Base-by-base conservation (phyloP, 2,888 invertebrate species). In the Theretra japonica region DNA sequence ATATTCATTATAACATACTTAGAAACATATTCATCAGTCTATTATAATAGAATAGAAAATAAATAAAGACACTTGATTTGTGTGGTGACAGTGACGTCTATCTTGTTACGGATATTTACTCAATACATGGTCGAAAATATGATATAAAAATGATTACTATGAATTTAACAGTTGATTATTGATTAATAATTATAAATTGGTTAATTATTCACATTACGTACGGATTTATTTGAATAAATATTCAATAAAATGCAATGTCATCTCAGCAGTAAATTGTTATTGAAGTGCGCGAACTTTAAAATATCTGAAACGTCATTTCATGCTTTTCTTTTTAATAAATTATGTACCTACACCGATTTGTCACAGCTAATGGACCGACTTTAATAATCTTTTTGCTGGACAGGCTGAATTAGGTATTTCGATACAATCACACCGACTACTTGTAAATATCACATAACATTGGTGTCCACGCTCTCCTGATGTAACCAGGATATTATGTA, bases 51-150 rank as follows among this genome's bases (percentile, higher is more conserved):
- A 62, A 21, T 5, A 15, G 25, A 65, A 48, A 65, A 48, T 15
- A 23, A 25, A 6, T 23, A 41, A 41, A 41, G 41, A 23, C 48
- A 48, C 23, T 48, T 65, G 65, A 65, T 41, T 48, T 41, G 17
- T 48, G 48, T 2, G 48, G 15, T 65, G 65, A 48, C 41, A 65
- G 65, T 65, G 65, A 65, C 65, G 65, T 65, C 48, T 65, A 5
- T 8, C 21, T 65, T 17, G 4, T 23, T 7, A 41, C 15, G 41
- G 48, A 15, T 53, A 60, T 8, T 17, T 59, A 23, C n/a, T 60
- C 25, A 50, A 41, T 41, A 21, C 23, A 21, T 60, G 33, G 30
- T 56, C 50, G 33, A 15, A 41, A n/a, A 50, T 21, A 53, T 23
- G 8, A 23, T 57, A 19, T 56, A 23, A 53, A 41, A 28, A 57